Evolutionary conservation across 2,113 vertebrate species (phyloP).

Genomic region (Tamias sibiricus): DNA sequence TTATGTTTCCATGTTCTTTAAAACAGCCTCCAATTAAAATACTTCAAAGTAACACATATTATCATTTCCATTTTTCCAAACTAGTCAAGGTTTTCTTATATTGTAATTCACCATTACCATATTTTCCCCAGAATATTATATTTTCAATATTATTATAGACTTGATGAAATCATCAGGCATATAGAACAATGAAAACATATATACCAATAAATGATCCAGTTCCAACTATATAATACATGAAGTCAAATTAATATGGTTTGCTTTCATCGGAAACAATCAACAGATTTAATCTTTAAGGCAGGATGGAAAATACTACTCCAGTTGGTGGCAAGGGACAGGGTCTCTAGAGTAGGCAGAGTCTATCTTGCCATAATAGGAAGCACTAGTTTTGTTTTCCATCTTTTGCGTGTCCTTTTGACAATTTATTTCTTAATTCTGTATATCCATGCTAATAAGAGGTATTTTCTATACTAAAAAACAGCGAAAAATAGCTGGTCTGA

Average conservation of each 20-base stretch:
- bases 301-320: slow-evolving; percentile 73
- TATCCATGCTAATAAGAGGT: neutral
- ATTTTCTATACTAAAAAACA: neutral
- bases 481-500: neutral
- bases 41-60: neutral
- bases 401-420: neutral
- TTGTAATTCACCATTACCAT: neutral
- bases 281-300: slow-evolving; percentile 3
- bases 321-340: slow-evolving; percentile 11
- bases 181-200: neutral
- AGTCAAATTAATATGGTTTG: slow-evolving; percentile 17
- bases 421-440: slow-evolving; percentile 5
- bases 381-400: neutral
- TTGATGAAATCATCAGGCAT: slow-evolving; percentile 13
- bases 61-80: slow-evolving; percentile 55
- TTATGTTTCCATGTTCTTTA: neutral
- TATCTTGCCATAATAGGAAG: neutral
- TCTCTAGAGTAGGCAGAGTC: slow-evolving; percentile 19
- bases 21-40: neutral
- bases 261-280: slow-evolving; percentile 32
- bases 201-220: neutral
- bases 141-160: neutral
- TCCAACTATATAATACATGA: slow-evolving; percentile 33
- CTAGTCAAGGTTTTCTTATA: slow-evolving; percentile 23
- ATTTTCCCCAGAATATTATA: neutral